phyloP scores from a whole-genome alignment of 2,113 vertebrate species.

The Mungos mungo region DNA sequence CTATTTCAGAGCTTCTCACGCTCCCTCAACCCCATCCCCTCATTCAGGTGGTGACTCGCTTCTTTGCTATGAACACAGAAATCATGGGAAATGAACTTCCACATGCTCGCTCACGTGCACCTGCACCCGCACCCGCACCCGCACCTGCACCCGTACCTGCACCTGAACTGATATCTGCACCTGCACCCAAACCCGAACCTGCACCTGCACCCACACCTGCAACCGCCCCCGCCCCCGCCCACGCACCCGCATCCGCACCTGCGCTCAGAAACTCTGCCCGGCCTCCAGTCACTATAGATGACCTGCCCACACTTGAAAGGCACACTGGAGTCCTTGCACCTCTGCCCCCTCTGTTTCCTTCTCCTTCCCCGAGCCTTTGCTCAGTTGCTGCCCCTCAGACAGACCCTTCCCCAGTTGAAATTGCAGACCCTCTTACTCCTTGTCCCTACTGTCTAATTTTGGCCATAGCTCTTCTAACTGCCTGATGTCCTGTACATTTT shows the following conservation, averaged over 20 bases:
- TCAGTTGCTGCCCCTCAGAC: background rate
- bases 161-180: too few species aligned
- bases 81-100: too few species aligned
- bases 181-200: too few species aligned
- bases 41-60: background rate
- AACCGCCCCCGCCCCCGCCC: too few species aligned
- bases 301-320: background rate
- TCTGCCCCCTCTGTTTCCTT: background rate
- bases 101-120: background rate
- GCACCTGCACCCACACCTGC: too few species aligned
- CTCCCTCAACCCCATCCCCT: background rate
- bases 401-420: background rate
- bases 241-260: too few species aligned
- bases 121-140: too few species aligned
- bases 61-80: background rate
- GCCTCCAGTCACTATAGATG: background rate
- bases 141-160: too few species aligned
- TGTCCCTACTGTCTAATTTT: background rate
- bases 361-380: background rate
- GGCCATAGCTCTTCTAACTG: background rate
- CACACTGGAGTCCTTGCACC: rapidly evolving
- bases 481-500: background rate
- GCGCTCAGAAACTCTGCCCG: rapidly evolving
- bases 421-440: background rate
- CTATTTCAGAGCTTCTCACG: background rate